A percentile compares a stretch with the other conserved stretches of the same genome.
phyloP scores from a whole-genome alignment of 2,113 vertebrate genomes.

The Silurus glanis region DNA sequence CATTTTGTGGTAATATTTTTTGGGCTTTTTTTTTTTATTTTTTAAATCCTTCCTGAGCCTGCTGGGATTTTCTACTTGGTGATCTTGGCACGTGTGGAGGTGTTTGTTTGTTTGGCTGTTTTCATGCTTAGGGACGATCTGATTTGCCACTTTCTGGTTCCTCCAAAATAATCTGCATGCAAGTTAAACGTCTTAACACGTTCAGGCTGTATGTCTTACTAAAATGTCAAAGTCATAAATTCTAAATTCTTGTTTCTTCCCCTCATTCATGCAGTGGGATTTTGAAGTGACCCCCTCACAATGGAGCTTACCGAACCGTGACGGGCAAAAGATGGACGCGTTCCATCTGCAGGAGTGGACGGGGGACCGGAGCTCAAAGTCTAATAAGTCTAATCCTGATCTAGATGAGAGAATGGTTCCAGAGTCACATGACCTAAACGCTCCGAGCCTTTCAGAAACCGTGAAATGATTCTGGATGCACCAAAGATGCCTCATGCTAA shows the following conservation, averaged over 20 bases:
- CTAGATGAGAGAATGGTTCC: conserved; percentile 46
- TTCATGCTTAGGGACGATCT: conserved; percentile 42
- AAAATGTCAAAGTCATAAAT: not conserved
- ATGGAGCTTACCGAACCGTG: conserved; percentile 56
- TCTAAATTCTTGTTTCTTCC: not conserved
- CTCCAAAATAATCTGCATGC: not conserved
- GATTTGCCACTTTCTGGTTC: not conserved
- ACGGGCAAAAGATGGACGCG: conserved; percentile 36
- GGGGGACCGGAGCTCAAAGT: conserved; percentile 46
- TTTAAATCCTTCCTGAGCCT: not conserved
- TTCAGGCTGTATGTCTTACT: not conserved
- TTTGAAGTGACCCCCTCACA: conserved; percentile 67
- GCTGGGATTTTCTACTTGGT: not conserved
- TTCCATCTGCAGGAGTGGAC: conserved; percentile 60
- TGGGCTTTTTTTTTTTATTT: not conserved
- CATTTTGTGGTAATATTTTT: not conserved
- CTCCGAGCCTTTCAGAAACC: conserved; percentile 8
- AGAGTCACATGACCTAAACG: not conserved
- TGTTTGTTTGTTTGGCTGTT: conserved; percentile 57
- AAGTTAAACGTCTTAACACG: not conserved
- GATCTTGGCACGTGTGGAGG: conserved; percentile 10
- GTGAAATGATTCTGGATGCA: conserved; percentile 33
- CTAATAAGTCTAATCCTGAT: conserved; percentile 38
- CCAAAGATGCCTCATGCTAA: not conserved
- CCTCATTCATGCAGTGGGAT: conserved; percentile 70